Base-by-base conservation (phyloP, 1,140 invertebrate genomes). In the Apis laboriosa region DNA sequence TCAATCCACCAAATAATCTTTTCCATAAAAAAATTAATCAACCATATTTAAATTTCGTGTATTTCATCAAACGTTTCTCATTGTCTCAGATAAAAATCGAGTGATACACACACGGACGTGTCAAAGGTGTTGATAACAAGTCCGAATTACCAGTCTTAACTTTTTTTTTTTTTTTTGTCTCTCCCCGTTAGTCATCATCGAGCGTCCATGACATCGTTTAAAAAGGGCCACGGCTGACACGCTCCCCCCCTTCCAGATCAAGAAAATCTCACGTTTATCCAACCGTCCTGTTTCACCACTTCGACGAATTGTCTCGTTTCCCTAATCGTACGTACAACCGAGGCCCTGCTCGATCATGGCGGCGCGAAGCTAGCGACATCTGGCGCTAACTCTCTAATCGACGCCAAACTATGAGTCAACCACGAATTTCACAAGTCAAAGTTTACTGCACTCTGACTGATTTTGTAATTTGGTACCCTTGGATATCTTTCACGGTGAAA, bases 71-170 rank as follows among this genome's bases (percentile, higher is more conserved):
- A 43, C 34, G 34, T 43, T 43, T 7, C 24, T 66, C 28, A 4
- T n/a, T 49, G 21, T 49, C 21, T 3, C 1, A 2, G 34, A 68
- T 68, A 49, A 68, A 49, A 34, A 68, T 68, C 67, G 67, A 53
- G 51, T 21, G 43, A 51, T 15, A 51, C 49, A 2, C 67, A 7
- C 28, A 8, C 3, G 28, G 28, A 17, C n/a, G 43, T 70, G 51
- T 72, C 70, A 72, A 55, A 72, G n/a, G 51, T 55, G n/a, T 4
- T 19, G 70, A 72, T 28, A 72, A 28, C 70, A 3, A n/a, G 24
- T 19, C 70, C 49, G 17, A 72, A 72, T 72, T n/a, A 24, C 51
- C n/a, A 72, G 28, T 15, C 24, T 7, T 15, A 24, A 1, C 28
- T 17, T 19, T 64, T n/a, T 60, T 34, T n/a, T n/a, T 34, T 53